These are phyloP conservation scores for Notoglanidium macrostoma DNA, from an alignment of 2,797 vertebrate genomes.

Conservation along the genomic window DNA sequence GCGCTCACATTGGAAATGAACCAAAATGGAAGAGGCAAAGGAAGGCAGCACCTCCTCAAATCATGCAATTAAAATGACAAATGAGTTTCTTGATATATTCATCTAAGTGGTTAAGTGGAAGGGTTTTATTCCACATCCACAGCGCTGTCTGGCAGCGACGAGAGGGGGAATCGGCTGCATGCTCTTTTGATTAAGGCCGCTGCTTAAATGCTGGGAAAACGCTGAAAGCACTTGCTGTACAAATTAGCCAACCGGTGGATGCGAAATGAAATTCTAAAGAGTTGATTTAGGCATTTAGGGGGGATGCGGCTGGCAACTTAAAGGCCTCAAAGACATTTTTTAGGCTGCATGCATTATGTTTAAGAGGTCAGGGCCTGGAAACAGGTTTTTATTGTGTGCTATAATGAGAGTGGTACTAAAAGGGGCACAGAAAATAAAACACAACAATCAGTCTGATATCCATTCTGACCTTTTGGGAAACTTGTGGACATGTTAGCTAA, in stretches of 20 bases:
- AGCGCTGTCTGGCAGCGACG: constrained; percentile 84
- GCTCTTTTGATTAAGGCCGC: constrained; percentile 82
- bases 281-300: constrained; percentile 82
- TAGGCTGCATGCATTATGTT: constrained; percentile 73
- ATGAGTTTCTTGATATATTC: constrained; percentile 99
- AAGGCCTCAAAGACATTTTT: constrained; percentile 76
- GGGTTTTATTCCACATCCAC: constrained; percentile 92
- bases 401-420: constrained; percentile 57
- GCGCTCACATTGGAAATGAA: constrained; percentile 95
- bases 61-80: constrained; percentile 98
- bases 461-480: constrained; percentile 53
- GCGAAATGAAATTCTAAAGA: constrained; percentile 79
- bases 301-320: constrained; percentile 72
- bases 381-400: constrained; percentile 65
- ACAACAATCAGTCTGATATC: constrained; percentile 53
- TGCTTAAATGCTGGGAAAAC: constrained; percentile 78
- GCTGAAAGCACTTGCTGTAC: constrained; percentile 82
- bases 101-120: constrained; percentile 99
- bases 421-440: constrained; percentile 49
- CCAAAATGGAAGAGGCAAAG: constrained; percentile 95
- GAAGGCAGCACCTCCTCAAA: constrained; percentile 97
- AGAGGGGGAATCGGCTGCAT: constrained; percentile 76
- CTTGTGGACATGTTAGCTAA: constrained; percentile 44
- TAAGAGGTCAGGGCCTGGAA: constrained; percentile 67
- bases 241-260: constrained; percentile 83